phyloP scores from a whole-genome alignment of 2,797 vertebrate species.

The Rhincodon typus region DNA sequence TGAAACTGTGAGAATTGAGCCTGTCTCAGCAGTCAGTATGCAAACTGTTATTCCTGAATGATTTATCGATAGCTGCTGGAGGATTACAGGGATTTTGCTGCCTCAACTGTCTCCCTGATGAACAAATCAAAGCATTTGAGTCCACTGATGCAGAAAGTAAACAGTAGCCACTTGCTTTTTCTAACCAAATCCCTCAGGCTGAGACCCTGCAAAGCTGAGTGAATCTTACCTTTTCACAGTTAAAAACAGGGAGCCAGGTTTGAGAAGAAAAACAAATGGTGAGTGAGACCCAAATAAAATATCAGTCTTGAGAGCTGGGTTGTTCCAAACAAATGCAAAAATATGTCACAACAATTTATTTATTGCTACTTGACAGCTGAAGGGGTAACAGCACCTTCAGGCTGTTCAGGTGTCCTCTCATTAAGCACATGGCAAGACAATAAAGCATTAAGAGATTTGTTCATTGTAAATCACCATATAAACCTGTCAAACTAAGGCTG shows the following conservation, averaged over 20 bases:
- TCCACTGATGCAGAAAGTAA: slow-evolving; percentile 34
- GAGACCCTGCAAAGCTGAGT: slow-evolving; percentile 18
- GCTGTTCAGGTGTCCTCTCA: slow-evolving; percentile 32
- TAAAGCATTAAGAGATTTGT: slow-evolving; percentile 37
- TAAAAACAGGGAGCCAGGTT: slow-evolving; percentile 1
- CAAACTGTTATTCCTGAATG: slow-evolving; percentile 35
- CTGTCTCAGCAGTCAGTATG: slow-evolving; percentile 18
- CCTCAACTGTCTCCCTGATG: slow-evolving; percentile 15
- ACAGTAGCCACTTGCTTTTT: slow-evolving; percentile 36
- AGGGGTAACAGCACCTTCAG: neutral
- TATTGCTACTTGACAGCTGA: slow-evolving; percentile 31
- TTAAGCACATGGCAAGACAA: slow-evolving; percentile 34
- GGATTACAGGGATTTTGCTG: slow-evolving; percentile 27
- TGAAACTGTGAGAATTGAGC: neutral
- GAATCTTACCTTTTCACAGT: slow-evolving; percentile 6
- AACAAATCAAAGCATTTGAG: slow-evolving; percentile 35
- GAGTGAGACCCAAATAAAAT: neutral
- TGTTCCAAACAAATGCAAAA: slow-evolving; percentile 21
- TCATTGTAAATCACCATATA: slow-evolving; percentile 28
- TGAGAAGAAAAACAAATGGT: neutral
- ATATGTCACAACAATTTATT: slow-evolving; percentile 13
- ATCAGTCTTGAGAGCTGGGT: slow-evolving; percentile 10
- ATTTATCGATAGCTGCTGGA: slow-evolving; percentile 25
- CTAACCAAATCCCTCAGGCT: slow-evolving; percentile 25
- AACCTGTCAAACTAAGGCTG: slow-evolving; percentile 28